A percentile compares a stretch with the other conserved stretches of the same genome.
phyloP scores from a whole-genome alignment of 2,113 vertebrate genomes.

The Boleophthalmus pectinirostris region DNA sequence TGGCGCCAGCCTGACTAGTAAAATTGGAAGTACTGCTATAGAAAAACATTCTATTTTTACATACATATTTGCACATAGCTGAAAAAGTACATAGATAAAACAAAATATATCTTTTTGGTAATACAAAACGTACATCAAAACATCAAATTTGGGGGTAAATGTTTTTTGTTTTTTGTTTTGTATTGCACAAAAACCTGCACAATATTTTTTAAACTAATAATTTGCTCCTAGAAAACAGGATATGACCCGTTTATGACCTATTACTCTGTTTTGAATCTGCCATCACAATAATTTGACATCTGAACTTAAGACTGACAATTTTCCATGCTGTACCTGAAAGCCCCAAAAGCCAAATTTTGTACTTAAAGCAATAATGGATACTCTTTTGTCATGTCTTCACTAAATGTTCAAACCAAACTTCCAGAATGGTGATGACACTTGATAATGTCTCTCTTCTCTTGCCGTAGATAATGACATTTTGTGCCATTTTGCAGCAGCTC shows the following conservation, averaged over 20 bases:
- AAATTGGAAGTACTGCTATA: too few species aligned
- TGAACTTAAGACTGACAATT: not conserved
- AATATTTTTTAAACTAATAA: too few species aligned
- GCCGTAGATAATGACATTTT: constrained; percentile 3
- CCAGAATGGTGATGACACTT: not conserved
- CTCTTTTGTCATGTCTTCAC: not conserved
- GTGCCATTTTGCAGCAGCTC: constrained; percentile 16
- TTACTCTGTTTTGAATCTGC: not conserved
- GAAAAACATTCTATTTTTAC: too few species aligned
- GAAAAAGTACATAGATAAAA: too few species aligned
- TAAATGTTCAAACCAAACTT: not conserved
- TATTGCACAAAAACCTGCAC: too few species aligned
- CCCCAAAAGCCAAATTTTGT: not conserved
- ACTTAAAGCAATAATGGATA: not conserved
- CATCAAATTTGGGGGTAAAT: too few species aligned
- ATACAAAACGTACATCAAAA: too few species aligned
- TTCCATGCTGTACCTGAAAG: not conserved
- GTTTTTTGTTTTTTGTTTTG: too few species aligned
- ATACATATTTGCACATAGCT: too few species aligned
- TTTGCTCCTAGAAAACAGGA: too few species aligned
- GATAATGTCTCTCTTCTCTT: constrained; percentile 13
- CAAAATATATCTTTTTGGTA: too few species aligned
- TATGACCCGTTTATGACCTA: not conserved
- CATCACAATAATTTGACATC: not conserved
- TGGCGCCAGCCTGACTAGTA: too few species aligned